Base-by-base conservation (phyloP, 2,113 vertebrate genomes). In the Psephotus haematonotus region DNA sequence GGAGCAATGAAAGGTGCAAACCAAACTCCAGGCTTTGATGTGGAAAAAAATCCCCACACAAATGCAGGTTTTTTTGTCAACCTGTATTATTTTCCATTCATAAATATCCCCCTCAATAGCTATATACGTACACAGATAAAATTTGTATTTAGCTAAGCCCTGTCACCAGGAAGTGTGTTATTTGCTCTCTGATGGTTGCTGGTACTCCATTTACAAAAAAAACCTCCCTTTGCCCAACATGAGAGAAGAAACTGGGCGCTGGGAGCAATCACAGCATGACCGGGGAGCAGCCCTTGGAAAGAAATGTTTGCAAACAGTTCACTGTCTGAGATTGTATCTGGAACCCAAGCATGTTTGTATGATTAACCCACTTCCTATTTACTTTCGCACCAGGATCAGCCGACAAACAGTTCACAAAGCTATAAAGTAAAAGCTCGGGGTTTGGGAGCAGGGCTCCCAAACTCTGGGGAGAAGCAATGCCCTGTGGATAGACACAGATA, bases 111-210 rank as follows among this genome's bases (percentile, higher is more conserved):
- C 64, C 72, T 96, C 94, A 95, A 97, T 82, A 96, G 83, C 91
- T 93, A 95, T 93, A 91, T 93, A 92, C 2, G 15, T 87, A 84
- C 83, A 17, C 57, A 69, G 62, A 86, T 49, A 69, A 96, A 93
- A 94, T 79, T 57, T 65, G 92, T 96, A 79, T 94, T 96, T 96
- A 94, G 92, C 90, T 93, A 94, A 97, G 78, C n/a, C 70, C 41
- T 94, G 92, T 92, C 96, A 92, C 49, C 0, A 0, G 69, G 63
- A 96, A 93, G 65, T 7, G 1, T 86, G 83, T 91, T 93, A 95
- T 96, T 95, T 95, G 57, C 84, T 86, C 16, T 17, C 8, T 86
- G 89, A 95, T 81, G 3, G 29, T 65, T 75, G 57, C 27, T 7
- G 59, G 82, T 93, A 87, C 5, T 84, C 0, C 3, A 6, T 78